These are phyloP conservation scores for Anarrhichthys ocellatus DNA, from an alignment of 2,113 vertebrate species.

Conservation along the genomic window DNA sequence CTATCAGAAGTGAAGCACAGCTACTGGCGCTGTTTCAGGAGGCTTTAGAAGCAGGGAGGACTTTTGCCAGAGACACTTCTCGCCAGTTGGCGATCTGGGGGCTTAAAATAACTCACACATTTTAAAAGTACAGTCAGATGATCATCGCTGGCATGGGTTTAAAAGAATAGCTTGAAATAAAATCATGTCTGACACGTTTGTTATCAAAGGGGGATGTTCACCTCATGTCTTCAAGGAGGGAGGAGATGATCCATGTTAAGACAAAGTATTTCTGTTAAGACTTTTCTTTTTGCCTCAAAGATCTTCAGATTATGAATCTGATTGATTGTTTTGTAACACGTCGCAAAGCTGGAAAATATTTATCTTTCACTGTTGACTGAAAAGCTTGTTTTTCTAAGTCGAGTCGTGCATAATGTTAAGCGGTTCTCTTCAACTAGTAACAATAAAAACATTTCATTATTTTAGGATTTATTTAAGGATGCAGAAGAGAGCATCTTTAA, in stretches of 20 bases:
- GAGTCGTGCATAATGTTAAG: slow-evolving; percentile 32
- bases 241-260: neutral
- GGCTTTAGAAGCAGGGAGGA: slow-evolving; percentile 40
- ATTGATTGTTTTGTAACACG: slow-evolving; percentile 21
- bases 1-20: slow-evolving; percentile 45
- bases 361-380: slow-evolving; percentile 6
- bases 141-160: slow-evolving; percentile 40
- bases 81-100: slow-evolving; percentile 48
- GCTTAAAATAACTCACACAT: slow-evolving; percentile 53
- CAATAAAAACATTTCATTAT: slow-evolving; percentile 31
- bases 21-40: slow-evolving; percentile 54
- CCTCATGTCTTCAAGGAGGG: slow-evolving; percentile 12
- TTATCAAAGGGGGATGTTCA: slow-evolving; percentile 21
- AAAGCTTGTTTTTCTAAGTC: slow-evolving; percentile 26
- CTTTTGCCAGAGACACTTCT: slow-evolving; percentile 51
- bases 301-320: slow-evolving; percentile 13
- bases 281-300: neutral
- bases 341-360: slow-evolving; percentile 1
- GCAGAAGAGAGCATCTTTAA: slow-evolving; percentile 38
- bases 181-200: slow-evolving; percentile 36
- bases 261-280: slow-evolving; percentile 25
- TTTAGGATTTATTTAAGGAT: slow-evolving; percentile 52
- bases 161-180: slow-evolving; percentile 39
- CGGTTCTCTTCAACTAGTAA: slow-evolving; percentile 18
- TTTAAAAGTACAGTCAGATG: slow-evolving; percentile 53